Conservation (phyloP, 1,140 invertebrate species). For the Bombus fervidus region DNA sequence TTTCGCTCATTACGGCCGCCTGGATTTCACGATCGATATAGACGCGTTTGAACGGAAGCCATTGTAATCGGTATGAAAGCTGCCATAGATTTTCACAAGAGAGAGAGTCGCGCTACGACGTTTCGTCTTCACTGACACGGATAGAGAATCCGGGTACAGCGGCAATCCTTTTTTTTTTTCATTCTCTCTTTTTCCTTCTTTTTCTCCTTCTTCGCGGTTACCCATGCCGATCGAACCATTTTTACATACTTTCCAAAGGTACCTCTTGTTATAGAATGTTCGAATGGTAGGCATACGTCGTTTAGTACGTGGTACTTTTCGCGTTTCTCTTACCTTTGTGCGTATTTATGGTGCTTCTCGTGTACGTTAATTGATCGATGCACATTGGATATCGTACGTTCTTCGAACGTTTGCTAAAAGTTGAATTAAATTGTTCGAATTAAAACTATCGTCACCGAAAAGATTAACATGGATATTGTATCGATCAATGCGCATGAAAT, state of each 20-base stretch:
- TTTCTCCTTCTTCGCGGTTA: slow-evolving; percentile 10
- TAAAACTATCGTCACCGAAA: too few relatives aligned
- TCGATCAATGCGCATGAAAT: too few relatives aligned
- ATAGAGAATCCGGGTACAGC: slow-evolving; percentile 53
- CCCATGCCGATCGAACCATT: slow-evolving; percentile 41
- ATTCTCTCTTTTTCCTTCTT: neutral
- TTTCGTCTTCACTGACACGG: slow-evolving; percentile 63
- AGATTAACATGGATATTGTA: too few relatives aligned
- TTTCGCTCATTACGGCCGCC: slow-evolving; percentile 38
- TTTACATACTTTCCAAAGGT: slow-evolving; percentile 38
- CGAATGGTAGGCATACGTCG: neutral
- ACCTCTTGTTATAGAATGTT: neutral
- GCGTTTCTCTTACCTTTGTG: too few relatives aligned
- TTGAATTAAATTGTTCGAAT: too few relatives aligned
- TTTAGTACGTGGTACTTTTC: neutral
- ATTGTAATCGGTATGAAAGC: slow-evolving; percentile 67
- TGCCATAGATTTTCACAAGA: slow-evolving; percentile 66
- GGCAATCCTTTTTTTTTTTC: slow-evolving; percentile 32
- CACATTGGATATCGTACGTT: too few relatives aligned
- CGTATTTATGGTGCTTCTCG: too few relatives aligned
- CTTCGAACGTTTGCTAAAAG: too few relatives aligned
- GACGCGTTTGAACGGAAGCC: slow-evolving; percentile 53
- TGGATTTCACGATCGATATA: slow-evolving; percentile 58
- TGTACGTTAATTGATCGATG: too few relatives aligned
- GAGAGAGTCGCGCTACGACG: slow-evolving; percentile 57